Base-by-base conservation (phyloP, 2,797 vertebrate species). In the Macropus fuliginosus region DNA sequence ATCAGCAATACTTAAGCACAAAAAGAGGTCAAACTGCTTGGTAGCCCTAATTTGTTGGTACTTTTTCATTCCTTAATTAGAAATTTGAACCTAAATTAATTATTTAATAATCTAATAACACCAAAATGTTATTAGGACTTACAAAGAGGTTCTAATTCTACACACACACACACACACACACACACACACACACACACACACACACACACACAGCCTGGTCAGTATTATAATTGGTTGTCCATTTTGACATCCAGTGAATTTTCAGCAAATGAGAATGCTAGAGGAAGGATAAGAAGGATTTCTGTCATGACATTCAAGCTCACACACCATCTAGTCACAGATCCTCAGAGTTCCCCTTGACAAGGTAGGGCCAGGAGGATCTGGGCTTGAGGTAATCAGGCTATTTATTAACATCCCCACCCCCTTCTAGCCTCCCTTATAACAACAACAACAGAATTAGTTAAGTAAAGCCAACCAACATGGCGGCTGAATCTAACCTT, bases 1-100 rank as follows among this genome's bases (percentile, higher is more conserved):
- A 29, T 8, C 54, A 92, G 91, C 4, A 9, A 91, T 31, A 91
- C 0, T 50, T n/a, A 87, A 97, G 96, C 95, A 95, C 62, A 96
- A 92, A 14, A 59, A 54, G 54, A 91, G 54, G 34, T 93, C 55
- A 87, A 93, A 91, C 40, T 34, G 62, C 54, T 59, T 93, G 96
- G 14, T 29, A 11, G 0, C 62, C 74, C 89, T 95, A 18, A 24
- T 56, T n/a, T n/a, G n/a, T 24, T 90, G 91, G 21, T n/a, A 89
- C 94, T 40, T 0, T 59, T 92, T 91, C 31, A 52, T 54, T 46
- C 56, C 96, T 91, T 93, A 89, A 93, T 90, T n/a, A 92, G 91
- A 18, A 54, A 31, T 92, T 92, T 74, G 93, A 91, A 54, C 90
- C 62, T 55, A 92, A 92, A 95, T 66, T 52, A 74, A 94, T 90